phyloP scores from a whole-genome alignment of 2,113 vertebrate species.

The Cnemophilus loriae region DNA sequence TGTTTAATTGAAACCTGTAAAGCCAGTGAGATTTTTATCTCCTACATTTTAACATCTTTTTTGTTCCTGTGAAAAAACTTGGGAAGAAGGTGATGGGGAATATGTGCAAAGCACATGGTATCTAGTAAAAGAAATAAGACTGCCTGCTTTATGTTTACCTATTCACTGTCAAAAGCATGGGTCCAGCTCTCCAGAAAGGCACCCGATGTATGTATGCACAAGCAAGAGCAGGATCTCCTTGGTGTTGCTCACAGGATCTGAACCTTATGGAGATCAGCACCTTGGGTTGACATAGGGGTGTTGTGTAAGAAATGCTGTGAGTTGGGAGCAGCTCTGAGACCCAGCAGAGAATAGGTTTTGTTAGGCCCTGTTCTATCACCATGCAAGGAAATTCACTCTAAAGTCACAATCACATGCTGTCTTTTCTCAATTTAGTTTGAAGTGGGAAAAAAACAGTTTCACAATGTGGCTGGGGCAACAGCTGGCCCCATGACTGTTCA shows the following conservation, averaged over 20 bases:
- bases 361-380: not conserved
- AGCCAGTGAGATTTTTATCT: not conserved
- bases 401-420: not conserved
- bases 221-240: not conserved
- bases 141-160: not conserved
- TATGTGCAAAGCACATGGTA: not conserved
- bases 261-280: not conserved
- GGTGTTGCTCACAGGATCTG: not conserved
- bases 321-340: not conserved
- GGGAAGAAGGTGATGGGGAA: not conserved
- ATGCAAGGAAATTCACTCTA: not conserved
- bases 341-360: not conserved
- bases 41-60: not conserved
- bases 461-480: not conserved
- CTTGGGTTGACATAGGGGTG: rapidly evolving
- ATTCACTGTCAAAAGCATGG: not conserved
- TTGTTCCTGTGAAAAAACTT: not conserved
- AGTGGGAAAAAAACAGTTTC: not conserved
- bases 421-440: not conserved
- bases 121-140: not conserved
- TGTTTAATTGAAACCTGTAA: constrained; percentile 60
- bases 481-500: not conserved
- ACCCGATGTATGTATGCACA: not conserved
- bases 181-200: not conserved
- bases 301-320: not conserved